Conservation (phyloP, 1,140 invertebrate species). For the Delia radicum region DNA sequence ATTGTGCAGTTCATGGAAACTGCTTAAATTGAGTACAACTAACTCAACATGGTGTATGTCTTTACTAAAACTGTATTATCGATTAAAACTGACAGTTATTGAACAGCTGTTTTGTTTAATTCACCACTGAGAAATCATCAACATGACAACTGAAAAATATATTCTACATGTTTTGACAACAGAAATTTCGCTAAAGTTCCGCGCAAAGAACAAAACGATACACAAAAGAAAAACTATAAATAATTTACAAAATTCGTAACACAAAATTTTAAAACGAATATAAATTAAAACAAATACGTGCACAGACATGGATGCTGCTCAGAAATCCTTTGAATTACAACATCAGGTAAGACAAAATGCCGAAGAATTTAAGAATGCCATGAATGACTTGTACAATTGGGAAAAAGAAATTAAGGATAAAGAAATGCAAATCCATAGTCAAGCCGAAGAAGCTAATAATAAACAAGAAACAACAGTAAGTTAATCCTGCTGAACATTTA, state of each 20-base stretch:
- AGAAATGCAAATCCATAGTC: slow-evolving; percentile 60
- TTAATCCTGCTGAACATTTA: not conserved
- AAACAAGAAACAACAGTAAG: not conserved
- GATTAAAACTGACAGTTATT: not conserved
- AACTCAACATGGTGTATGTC: too few relatives aligned
- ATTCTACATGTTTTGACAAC: not conserved
- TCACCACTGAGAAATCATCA: not conserved
- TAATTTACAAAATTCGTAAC: not conserved
- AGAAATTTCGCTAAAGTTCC: not conserved
- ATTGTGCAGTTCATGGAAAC: too few relatives aligned
- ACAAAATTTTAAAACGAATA: not conserved
- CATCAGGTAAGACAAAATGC: slow-evolving; percentile 72
- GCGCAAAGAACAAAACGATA: too few relatives aligned
- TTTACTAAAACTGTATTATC: not conserved
- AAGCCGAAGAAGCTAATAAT: slow-evolving; percentile 33
- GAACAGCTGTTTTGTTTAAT: not conserved
- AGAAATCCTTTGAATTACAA: slow-evolving; percentile 64
- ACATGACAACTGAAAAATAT: not conserved
- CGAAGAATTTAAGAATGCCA: slow-evolving; percentile 69
- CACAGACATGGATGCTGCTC: slow-evolving; percentile 22
- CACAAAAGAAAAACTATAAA: not conserved
- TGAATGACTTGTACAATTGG: slow-evolving; percentile 80
- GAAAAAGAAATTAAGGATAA: slow-evolving; percentile 80
- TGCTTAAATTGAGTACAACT: too few relatives aligned
- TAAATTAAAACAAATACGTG: not conserved